Evolutionary conservation across 2,888 invertebrate species (phyloP).

Genomic region (Volucella zonaria): DNA sequence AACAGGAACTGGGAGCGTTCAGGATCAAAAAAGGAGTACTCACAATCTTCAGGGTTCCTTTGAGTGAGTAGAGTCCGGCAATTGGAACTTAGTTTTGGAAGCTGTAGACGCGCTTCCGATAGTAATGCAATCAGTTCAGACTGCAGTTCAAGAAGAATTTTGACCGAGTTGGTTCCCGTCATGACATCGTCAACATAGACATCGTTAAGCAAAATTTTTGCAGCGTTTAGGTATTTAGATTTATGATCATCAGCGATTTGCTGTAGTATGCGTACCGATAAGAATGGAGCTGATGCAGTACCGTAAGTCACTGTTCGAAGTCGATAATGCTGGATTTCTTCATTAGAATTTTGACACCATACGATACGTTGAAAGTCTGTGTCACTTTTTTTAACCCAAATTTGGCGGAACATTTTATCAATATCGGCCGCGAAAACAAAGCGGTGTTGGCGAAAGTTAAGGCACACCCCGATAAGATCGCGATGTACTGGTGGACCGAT

Average conservation of each 20-base stretch:
- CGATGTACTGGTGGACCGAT: slow-evolving; percentile 59
- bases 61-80: slow-evolving; percentile 11
- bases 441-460: neutral
- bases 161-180: slow-evolving; percentile 33
- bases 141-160: neutral
- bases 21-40: neutral
- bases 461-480: slow-evolving; percentile 66
- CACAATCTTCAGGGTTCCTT: neutral
- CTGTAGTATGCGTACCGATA: no score
- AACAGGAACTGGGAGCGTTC: neutral
- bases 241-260: no score
- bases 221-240: no score
- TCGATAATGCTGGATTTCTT: no score
- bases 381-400: no score
- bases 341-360: no score
- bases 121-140: slow-evolving; percentile 6
- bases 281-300: no score
- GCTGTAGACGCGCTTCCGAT: neutral
- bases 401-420: no score
- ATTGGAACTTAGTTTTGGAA: slow-evolving; percentile 29
- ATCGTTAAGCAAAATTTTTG: slow-evolving; percentile 14
- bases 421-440: no score
- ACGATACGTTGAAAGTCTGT: no score
- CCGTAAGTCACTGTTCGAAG: no score
- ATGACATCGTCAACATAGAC: slow-evolving; percentile 74